Base-by-base conservation (phyloP, 2,888 invertebrate genomes). In the Entomobrya multifasciata region DNA sequence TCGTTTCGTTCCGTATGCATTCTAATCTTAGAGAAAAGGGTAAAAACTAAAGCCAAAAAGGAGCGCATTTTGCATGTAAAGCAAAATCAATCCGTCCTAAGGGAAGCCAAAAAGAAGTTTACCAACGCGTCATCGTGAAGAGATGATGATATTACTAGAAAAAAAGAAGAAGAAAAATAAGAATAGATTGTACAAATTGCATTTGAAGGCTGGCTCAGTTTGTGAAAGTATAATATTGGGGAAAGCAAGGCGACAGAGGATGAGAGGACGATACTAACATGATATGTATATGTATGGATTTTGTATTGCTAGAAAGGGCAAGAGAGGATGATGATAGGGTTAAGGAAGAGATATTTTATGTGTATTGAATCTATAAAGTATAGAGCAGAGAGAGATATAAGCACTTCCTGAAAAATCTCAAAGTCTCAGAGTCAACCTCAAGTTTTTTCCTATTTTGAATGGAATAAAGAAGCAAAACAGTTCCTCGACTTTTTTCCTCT, bases 71-170 rank as follows among this genome's bases (percentile, higher is more conserved):
- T 84, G 84, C 77, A 84, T 84, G 77, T 57, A 36, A 77, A 84
- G 84, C 84, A 84, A 84, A 84, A 84, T 84, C 84, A 84, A 84
- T 84, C 84, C 84, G 49, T 84, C 84, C 84, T 77, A 44, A 77
- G 77, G 84, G 84, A 84, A 84, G 52, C 55, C 76, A 65, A 41
- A 47, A 49, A 27, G 72, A 84, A 55, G 77, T 77, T 84, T 52
- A 49, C 52, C n/a, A 74, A 52, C 36, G 20, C 27, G 67, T 55
- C 36, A 52, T 52, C 22, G 22, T 41, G 70, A 60, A 30, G 17
- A 52, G 17, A 52, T 27, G 55, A 74, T 65, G 30, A 74, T 74
- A 1, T 0, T 52, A 17, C 30, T 10, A 49, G 76, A 41, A 30
- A 77, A 74, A 57, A 55, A 57, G 52, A 36, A 57, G 65, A 65